Conservation (phyloP, 2,888 invertebrate genomes). For the Microctonus hyperodae region DNA sequence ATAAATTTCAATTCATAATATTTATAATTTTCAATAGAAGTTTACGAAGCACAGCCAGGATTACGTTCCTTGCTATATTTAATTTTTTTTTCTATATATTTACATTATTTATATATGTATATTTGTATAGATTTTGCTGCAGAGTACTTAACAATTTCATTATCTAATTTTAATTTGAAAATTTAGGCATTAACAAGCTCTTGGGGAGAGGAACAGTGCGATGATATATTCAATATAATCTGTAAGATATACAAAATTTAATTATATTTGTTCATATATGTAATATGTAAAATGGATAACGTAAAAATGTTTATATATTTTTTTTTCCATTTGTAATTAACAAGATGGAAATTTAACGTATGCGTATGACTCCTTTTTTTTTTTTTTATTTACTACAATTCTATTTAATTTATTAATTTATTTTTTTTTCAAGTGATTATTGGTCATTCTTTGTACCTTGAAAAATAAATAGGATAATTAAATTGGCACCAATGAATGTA, state of each 20-base stretch:
- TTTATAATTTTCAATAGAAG: constrained; percentile 9
- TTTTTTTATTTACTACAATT: neutral
- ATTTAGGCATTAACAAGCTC: constrained; percentile 39
- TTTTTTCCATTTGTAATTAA: neutral
- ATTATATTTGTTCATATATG: no score
- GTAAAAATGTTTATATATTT: no score
- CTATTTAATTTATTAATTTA: no score
- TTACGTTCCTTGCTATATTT: neutral
- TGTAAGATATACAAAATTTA: no score
- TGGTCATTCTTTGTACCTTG: neutral
- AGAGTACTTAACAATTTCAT: constrained; percentile 38
- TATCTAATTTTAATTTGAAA: constrained; percentile 36
- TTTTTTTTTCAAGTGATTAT: neutral
- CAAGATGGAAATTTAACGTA: neutral
- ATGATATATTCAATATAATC: constrained; percentile 29
- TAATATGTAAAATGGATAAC: no score
- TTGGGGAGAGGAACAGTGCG: constrained; percentile 37
- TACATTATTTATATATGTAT: constrained; percentile 27
- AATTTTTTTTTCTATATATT: constrained; percentile 15
- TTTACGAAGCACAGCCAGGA: constrained; percentile 10
- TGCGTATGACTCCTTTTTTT: neutral
- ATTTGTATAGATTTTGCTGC: no score
- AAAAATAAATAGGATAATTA: neutral
- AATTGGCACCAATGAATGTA: constrained; percentile 8
- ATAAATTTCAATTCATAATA: constrained; percentile 22